phyloP scores from a whole-genome alignment of 2,113 vertebrate species.

The Hippocampus mohnikei region DNA sequence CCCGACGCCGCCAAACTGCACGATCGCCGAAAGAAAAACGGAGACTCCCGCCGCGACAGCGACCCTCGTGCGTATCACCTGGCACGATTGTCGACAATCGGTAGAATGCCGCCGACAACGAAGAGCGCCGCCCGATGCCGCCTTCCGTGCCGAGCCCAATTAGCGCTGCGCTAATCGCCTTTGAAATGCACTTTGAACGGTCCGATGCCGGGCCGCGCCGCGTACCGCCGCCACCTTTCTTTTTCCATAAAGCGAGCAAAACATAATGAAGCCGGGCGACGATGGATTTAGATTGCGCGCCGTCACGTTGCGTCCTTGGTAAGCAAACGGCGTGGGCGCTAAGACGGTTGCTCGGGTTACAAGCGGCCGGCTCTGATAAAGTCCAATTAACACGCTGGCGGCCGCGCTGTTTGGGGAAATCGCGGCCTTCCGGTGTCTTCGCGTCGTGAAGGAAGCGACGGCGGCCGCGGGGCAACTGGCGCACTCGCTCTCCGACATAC shows the following conservation, averaged over 20 bases:
- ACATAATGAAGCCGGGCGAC: conserved; percentile 29
- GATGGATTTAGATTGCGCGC: conserved; percentile 33
- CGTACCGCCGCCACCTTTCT: conserved; percentile 6
- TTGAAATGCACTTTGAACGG: neutral
- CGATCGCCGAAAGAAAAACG: no score
- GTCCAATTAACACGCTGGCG: conserved; percentile 75
- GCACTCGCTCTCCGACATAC: conserved; percentile 22
- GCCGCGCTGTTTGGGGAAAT: conserved; percentile 69
- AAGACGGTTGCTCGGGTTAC: conserved; percentile 49
- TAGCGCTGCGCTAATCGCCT: neutral
- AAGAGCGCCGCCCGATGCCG: no score
- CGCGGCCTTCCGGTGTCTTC: conserved; percentile 71
- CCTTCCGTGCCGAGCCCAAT: neutral
- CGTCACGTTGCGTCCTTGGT: conserved; percentile 32
- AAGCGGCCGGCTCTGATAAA: conserved; percentile 73
- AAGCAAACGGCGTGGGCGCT: conserved; percentile 52
- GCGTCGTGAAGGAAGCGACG: conserved; percentile 71
- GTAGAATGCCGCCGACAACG: no score
- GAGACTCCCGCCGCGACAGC: no score
- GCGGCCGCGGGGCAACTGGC: conserved; percentile 57
- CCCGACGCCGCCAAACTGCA: no score
- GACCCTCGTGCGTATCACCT: no score
- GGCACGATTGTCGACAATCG: no score
- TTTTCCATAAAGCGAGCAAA: conserved; percentile 17
- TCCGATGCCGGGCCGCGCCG: neutral